phyloP scores from a whole-genome alignment of 2,797 vertebrate species.

The Eospalax fontanierii region DNA sequence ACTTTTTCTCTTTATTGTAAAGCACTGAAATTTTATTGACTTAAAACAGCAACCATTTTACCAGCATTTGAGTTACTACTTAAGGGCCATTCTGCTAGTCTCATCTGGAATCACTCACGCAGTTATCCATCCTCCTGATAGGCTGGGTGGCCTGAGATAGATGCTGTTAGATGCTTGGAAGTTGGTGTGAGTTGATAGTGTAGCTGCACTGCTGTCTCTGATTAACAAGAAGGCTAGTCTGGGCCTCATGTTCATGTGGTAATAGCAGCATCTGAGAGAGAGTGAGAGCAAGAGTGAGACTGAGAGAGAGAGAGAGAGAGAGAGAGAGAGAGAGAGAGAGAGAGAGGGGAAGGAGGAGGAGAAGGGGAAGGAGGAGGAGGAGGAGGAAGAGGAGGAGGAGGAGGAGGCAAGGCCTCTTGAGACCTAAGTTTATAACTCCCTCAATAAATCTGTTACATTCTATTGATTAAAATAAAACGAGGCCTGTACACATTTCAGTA shows the following conservation, averaged over 20 bases:
- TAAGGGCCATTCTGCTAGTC: not conserved
- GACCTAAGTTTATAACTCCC: not conserved
- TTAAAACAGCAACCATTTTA: not conserved
- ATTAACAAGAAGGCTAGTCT: not conserved
- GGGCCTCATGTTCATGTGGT: not conserved
- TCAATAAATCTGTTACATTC: not conserved
- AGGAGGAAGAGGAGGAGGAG: no score
- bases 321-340: no score
- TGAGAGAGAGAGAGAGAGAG: no score
- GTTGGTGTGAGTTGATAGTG: not conserved
- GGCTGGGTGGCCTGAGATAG: no score
- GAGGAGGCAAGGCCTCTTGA: not conserved
- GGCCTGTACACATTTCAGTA: not conserved
- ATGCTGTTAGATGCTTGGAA: not conserved
- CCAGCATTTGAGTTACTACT: not conserved
- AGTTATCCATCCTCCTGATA: no score
- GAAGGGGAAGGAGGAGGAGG: no score
- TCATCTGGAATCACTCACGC: not conserved
- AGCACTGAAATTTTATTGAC: not conserved
- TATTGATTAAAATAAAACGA: not conserved
- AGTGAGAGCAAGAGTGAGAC: not conserved
- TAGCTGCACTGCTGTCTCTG: not conserved
- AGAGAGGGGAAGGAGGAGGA: no score
- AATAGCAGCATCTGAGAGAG: not conserved
- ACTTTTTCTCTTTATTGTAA: not conserved